Evolutionary conservation across 2,797 vertebrate species (phyloP).

Genomic region (Squalus acanthias): DNA sequence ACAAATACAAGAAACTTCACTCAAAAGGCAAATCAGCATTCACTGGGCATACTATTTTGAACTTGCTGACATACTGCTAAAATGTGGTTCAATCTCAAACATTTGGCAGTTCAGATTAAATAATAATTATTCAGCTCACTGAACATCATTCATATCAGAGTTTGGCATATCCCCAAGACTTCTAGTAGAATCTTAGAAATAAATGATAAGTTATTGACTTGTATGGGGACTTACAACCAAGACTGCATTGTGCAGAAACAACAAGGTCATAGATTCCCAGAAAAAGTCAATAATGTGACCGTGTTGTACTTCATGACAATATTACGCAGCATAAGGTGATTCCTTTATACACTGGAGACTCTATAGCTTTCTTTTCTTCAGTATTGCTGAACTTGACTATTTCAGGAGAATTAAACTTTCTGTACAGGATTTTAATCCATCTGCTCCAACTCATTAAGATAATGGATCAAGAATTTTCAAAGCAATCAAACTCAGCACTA

Average conservation of each 20-base stretch:
- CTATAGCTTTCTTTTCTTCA: background rate
- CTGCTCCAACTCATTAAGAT: background rate
- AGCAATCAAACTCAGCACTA: background rate
- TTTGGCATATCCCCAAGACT: background rate
- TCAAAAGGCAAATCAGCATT: background rate
- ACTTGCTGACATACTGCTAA: background rate
- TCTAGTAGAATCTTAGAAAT: background rate
- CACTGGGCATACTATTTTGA: background rate
- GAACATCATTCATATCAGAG: background rate
- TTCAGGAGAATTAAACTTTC: background rate
- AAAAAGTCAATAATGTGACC: background rate
- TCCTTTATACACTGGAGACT: background rate
- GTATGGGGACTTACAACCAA: background rate
- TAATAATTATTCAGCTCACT: background rate
- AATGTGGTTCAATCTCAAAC: background rate
- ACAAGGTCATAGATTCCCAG: background rate
- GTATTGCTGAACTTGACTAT: background rate
- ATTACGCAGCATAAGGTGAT: background rate
- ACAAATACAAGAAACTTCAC: background rate
- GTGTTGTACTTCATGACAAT: too few relatives aligned
- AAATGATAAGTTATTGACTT: constrained; percentile 2
- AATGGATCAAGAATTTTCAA: background rate
- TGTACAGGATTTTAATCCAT: background rate
- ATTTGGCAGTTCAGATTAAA: background rate
- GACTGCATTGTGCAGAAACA: background rate